phyloP scores from a whole-genome alignment of 1,140 invertebrate genomes.

The Dryas iulia region DNA sequence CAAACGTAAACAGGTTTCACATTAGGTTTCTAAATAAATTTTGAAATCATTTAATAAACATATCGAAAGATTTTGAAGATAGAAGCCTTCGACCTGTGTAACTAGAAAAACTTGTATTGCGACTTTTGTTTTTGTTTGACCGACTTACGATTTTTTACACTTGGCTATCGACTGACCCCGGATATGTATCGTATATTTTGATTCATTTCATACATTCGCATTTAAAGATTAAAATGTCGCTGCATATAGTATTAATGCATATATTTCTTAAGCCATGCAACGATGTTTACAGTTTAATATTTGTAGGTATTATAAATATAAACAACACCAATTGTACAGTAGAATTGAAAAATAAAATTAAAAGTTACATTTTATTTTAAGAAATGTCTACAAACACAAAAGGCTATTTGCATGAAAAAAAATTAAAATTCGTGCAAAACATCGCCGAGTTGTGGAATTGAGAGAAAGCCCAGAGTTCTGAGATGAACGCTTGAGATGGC shows the following conservation, averaged over 20 bases:
- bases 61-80: background rate
- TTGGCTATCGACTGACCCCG: slow-evolving; percentile 11
- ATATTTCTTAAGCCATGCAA: too few species aligned
- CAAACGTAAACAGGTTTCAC: background rate
- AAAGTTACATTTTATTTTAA: too few species aligned
- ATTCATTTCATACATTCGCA: background rate
- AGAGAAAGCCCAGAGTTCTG: slow-evolving; percentile 57
- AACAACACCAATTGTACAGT: too few species aligned
- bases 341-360: too few species aligned
- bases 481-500: slow-evolving; percentile 30
- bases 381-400: too few species aligned
- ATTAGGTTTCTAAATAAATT: slow-evolving; percentile 26
- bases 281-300: too few species aligned
- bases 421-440: background rate
- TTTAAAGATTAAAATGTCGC: background rate
- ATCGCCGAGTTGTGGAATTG: slow-evolving; percentile 21
- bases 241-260: too few species aligned
- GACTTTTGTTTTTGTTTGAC: slow-evolving; percentile 72
- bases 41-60: slow-evolving; percentile 30
- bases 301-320: too few species aligned
- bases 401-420: too few species aligned
- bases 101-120: slow-evolving; percentile 66
- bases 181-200: background rate
- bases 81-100: slow-evolving; percentile 42
- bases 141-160: slow-evolving; percentile 33